These are phyloP conservation scores for Oceanites oceanicus DNA, from an alignment of 2,113 vertebrate species.

Conservation along the genomic window DNA sequence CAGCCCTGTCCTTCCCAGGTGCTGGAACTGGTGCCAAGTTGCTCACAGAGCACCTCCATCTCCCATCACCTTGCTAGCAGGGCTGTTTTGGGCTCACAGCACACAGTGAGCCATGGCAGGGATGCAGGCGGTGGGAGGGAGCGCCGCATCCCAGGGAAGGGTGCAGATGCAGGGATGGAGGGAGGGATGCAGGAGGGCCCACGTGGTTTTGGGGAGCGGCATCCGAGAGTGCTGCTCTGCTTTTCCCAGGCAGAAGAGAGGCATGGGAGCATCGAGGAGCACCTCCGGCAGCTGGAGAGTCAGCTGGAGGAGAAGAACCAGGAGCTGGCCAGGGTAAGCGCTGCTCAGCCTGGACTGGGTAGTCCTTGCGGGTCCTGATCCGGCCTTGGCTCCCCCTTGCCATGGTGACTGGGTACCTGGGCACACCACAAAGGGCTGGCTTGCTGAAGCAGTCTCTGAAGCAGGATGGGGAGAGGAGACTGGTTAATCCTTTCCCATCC, in stretches of 20 bases:
- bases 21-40: not conserved
- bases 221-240: not conserved
- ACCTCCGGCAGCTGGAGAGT: conserved; percentile 91
- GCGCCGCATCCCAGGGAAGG: not conserved
- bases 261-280: conserved; percentile 93
- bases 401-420: not conserved
- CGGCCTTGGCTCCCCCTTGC: not conserved
- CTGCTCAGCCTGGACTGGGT: not conserved
- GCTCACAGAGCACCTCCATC: not conserved
- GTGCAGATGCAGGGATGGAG: not conserved
- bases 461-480: not conserved
- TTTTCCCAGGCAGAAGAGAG: conserved; percentile 91
- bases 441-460: not conserved
- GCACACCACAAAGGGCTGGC: not conserved
- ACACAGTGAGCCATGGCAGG: not conserved
- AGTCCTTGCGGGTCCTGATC: not conserved
- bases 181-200: not conserved
- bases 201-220: not conserved
- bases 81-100: not conserved
- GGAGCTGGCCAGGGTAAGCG: conserved; percentile 89
- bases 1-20: not conserved
- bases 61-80: not conserved
- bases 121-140: not conserved
- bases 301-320: conserved; percentile 98
- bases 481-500: not conserved